These are phyloP conservation scores for Drosophila nasuta DNA, from an alignment of 1,140 invertebrate species.

Conservation along the genomic window DNA sequence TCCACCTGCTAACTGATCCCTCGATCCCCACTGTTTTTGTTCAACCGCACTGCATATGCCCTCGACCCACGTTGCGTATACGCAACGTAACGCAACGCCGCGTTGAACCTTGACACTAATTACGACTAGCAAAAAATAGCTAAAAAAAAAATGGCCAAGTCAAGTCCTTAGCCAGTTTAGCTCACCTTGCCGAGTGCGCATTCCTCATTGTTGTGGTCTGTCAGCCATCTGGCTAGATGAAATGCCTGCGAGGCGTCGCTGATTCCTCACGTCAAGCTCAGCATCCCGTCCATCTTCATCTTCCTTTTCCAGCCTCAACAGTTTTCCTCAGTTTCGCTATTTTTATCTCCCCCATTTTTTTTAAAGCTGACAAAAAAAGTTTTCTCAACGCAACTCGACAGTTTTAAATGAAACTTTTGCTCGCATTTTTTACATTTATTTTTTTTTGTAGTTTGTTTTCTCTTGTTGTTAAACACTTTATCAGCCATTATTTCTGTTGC, in stretches of 20 bases:
- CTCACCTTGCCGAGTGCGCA: slow-evolving; percentile 35
- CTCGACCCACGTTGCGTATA: slow-evolving; percentile 43
- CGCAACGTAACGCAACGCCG: slow-evolving; percentile 28
- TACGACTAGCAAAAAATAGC: slow-evolving; percentile 57
- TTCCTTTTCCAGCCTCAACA: background rate
- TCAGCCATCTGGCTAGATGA: slow-evolving; percentile 48
- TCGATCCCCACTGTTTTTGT: too few relatives aligned
- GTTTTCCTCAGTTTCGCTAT: slow-evolving; percentile 3
- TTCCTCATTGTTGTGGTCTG: slow-evolving; percentile 45
- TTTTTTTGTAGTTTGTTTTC: slow-evolving; percentile 21
- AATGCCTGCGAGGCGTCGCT: slow-evolving; percentile 19
- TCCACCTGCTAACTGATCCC: too few relatives aligned
- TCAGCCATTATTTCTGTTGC: slow-evolving; percentile 60
- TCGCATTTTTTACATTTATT: slow-evolving; percentile 19
- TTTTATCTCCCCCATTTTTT: background rate
- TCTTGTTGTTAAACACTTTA: slow-evolving; percentile 63
- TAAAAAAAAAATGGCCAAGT: slow-evolving; percentile 32
- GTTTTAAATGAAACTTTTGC: slow-evolving; percentile 52
- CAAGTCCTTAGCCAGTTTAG: slow-evolving; percentile 21
- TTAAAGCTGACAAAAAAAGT: slow-evolving; percentile 17
- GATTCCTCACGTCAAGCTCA: slow-evolving; percentile 55
- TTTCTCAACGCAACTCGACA: slow-evolving; percentile 52
- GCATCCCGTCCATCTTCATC: background rate
- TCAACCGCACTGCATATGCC: slow-evolving; percentile 4
- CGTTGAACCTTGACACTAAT: slow-evolving; percentile 73